Conservation (phyloP, 2,888 invertebrate species). For the Pseudoips prasinana region DNA sequence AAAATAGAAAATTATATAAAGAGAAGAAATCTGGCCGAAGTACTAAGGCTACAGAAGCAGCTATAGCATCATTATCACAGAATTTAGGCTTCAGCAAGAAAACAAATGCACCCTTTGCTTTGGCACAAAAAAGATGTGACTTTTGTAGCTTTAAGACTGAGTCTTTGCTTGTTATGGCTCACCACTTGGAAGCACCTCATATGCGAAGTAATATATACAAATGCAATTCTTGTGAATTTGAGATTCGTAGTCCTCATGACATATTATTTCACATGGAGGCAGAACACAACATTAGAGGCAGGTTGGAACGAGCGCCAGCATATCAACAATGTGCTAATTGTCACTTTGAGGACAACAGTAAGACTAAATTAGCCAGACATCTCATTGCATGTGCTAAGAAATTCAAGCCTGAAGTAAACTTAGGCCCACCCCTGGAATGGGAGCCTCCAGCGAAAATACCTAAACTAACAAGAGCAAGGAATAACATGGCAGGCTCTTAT, state of each 20-base stretch:
- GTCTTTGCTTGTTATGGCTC: slow-evolving; percentile 92
- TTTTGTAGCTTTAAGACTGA: slow-evolving; percentile 96
- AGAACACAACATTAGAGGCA: slow-evolving; percentile 93
- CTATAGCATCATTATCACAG: slow-evolving; percentile 92
- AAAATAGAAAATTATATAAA: slow-evolving; percentile 92
- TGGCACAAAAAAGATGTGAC: slow-evolving; percentile 91
- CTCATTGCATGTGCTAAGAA: slow-evolving; percentile 94
- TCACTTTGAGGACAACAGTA: slow-evolving; percentile 96
- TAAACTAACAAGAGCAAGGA: slow-evolving; percentile 77
- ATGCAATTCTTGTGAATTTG: slow-evolving; percentile 93
- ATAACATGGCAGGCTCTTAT: slow-evolving; percentile 67
- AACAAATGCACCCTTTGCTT: slow-evolving; percentile 91
- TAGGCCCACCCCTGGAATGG: slow-evolving; percentile 94
- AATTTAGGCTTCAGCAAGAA: slow-evolving; percentile 94
- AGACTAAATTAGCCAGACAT: slow-evolving; percentile 95
- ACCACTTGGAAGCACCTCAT: slow-evolving; percentile 95
- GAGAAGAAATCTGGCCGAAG: slow-evolving; percentile 84
- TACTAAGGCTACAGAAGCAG: slow-evolving; percentile 88
- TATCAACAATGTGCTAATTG: slow-evolving; percentile 97
- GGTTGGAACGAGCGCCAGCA: slow-evolving; percentile 92
- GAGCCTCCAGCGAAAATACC: slow-evolving; percentile 97
- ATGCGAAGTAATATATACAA: slow-evolving; percentile 93
- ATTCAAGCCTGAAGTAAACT: slow-evolving; percentile 93
- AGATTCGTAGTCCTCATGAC: slow-evolving; percentile 93
- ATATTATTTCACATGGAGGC: slow-evolving; percentile 97